Percentiles rank a stretch among this genome's conserved stretches.
Evolutionary conservation across 2,888 invertebrate genomes (phyloP).

Genomic region (Cistogaster globosa): DNA sequence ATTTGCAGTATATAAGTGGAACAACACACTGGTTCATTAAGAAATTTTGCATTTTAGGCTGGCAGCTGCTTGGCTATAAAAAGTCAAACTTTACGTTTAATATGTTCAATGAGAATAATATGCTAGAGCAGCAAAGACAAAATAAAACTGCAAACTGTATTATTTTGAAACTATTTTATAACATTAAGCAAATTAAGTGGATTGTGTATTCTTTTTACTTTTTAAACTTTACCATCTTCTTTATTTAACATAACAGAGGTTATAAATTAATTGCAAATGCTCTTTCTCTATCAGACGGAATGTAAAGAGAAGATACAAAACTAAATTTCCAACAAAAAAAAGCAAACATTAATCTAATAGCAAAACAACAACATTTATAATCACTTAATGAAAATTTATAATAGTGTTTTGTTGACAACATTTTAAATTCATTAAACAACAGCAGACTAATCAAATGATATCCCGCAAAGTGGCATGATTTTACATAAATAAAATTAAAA

Average conservation of each 20-base stretch:
- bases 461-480: conserved; percentile 64
- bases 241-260: neutral
- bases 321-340: conserved; percentile 23
- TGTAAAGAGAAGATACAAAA: conserved; percentile 6
- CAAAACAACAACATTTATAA: conserved; percentile 39
- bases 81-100: no score
- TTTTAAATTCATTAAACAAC: conserved; percentile 51
- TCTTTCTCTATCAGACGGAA: neutral
- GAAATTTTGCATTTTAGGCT: no score
- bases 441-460: conserved; percentile 60
- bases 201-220: no score
- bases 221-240: neutral
- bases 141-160: no score
- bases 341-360: conserved; percentile 16
- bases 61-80: no score
- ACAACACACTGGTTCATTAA: no score
- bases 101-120: no score
- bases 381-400: conserved; percentile 68
- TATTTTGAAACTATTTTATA: no score
- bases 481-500: neutral
- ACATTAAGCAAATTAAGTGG: no score
- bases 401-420: conserved; percentile 61
- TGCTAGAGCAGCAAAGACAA: no score
- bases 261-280: conserved; percentile 11
- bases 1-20: no score